Evolutionary conservation across 2,113 vertebrate species (phyloP).

Genomic region (Archilochus colubris): DNA sequence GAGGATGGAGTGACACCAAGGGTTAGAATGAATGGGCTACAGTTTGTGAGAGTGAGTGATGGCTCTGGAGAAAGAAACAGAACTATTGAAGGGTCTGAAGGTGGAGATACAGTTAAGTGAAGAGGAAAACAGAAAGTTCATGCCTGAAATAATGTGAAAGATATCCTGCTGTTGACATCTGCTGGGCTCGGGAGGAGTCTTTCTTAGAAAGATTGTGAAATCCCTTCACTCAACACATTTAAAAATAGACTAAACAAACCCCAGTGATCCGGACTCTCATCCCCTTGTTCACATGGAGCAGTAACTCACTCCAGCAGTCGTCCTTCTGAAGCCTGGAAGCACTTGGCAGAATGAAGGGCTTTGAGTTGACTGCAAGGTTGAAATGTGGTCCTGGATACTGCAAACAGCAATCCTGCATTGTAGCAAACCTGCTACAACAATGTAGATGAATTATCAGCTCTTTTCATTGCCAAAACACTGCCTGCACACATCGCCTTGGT

Average conservation of each 20-base stretch:
- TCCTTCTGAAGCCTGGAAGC: background rate
- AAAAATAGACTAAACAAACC: constrained; percentile 43
- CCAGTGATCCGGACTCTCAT: background rate
- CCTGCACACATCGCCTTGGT: background rate
- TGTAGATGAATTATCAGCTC: background rate
- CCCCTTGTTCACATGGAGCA: background rate
- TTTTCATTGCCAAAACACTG: background rate
- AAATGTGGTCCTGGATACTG: background rate
- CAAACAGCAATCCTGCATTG: background rate
- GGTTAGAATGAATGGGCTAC: background rate
- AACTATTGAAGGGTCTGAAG: background rate
- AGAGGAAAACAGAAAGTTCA: constrained; percentile 3
- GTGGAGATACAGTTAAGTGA: background rate
- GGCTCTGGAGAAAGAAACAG: background rate
- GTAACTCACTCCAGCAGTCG: background rate
- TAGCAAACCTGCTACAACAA: background rate
- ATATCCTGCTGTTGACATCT: constrained; percentile 23
- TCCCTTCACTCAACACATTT: constrained; percentile 3
- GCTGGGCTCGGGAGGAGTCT: background rate
- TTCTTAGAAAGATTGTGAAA: background rate
- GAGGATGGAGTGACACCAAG: background rate
- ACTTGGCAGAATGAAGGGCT: background rate
- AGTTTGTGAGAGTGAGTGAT: background rate
- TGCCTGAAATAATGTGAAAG: background rate
- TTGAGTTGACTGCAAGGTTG: background rate